Conservation (phyloP, 2,888 invertebrate genomes). For the Tupiocoris notatus region DNA sequence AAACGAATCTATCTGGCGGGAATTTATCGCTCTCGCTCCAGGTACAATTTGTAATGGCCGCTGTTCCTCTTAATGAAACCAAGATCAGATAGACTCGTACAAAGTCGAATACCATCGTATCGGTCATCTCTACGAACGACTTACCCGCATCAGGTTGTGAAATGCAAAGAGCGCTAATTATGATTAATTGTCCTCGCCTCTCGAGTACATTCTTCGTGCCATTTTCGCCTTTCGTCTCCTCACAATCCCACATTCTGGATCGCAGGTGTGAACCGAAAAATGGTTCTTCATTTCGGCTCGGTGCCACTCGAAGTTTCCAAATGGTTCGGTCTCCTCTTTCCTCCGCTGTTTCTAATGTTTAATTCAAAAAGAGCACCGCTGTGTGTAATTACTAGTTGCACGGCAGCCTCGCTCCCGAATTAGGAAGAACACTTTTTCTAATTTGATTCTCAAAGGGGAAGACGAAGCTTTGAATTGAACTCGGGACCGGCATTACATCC, state of each 20-base stretch:
- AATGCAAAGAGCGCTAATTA: constrained; percentile 20
- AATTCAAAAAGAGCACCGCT: constrained; percentile 15
- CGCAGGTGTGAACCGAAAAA: too few relatives aligned
- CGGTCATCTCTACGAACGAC: too few relatives aligned
- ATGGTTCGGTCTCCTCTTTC: constrained; percentile 11
- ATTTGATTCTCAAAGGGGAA: not conserved
- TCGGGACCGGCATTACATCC: not conserved
- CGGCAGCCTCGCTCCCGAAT: constrained; percentile 16
- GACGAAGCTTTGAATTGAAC: not conserved
- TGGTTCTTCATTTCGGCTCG: not conserved
- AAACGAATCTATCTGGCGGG: not conserved
- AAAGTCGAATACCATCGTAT: too few relatives aligned
- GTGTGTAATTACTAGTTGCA: constrained; percentile 10
- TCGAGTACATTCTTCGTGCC: not conserved
- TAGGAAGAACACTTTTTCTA: not conserved
- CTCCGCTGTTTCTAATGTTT: constrained; percentile 17
- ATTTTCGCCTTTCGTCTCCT: not conserved
- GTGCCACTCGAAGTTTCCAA: not conserved
- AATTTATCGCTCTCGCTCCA: not conserved
- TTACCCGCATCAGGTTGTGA: too few relatives aligned
- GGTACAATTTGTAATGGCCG: not conserved
- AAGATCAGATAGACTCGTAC: not conserved
- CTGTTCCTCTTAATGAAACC: not conserved
- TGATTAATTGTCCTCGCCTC: constrained; percentile 13
- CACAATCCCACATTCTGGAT: too few relatives aligned